phyloP scores from a whole-genome alignment of 2,888 invertebrate genomes.

The Euclidia mi region DNA sequence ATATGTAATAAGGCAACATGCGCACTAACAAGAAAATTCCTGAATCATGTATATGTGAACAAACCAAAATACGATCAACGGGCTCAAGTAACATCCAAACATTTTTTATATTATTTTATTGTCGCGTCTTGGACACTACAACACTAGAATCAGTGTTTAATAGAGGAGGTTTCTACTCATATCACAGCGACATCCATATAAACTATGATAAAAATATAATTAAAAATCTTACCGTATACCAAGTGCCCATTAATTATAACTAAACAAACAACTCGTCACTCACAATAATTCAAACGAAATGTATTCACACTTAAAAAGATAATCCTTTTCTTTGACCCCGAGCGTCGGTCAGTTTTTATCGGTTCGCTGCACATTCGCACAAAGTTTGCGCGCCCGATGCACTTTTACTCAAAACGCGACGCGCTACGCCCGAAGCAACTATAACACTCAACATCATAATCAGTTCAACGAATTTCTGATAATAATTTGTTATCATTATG shows the following conservation, averaged over 20 bases:
- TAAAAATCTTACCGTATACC: neutral
- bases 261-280: neutral
- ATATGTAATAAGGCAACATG: too few relatives aligned
- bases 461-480: conserved; percentile 28
- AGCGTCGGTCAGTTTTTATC: neutral
- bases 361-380: conserved; percentile 14
- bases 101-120: too few relatives aligned
- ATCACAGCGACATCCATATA: too few relatives aligned
- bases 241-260: neutral
- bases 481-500: conserved; percentile 13
- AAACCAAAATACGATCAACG: too few relatives aligned
- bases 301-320: neutral
- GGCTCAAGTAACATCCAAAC: too few relatives aligned
- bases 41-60: too few relatives aligned
- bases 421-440: conserved; percentile 18
- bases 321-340: neutral
- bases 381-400: conserved; percentile 19
- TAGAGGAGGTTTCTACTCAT: too few relatives aligned
- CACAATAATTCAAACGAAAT: neutral
- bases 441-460: conserved; percentile 22
- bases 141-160: too few relatives aligned
- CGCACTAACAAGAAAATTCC: too few relatives aligned
- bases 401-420: conserved; percentile 19
- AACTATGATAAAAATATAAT: too few relatives aligned
- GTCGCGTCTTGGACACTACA: too few relatives aligned